phyloP scores from a whole-genome alignment of 35 echinoderm and acorn worm species.

The Apostichopus parvimensis region DNA sequence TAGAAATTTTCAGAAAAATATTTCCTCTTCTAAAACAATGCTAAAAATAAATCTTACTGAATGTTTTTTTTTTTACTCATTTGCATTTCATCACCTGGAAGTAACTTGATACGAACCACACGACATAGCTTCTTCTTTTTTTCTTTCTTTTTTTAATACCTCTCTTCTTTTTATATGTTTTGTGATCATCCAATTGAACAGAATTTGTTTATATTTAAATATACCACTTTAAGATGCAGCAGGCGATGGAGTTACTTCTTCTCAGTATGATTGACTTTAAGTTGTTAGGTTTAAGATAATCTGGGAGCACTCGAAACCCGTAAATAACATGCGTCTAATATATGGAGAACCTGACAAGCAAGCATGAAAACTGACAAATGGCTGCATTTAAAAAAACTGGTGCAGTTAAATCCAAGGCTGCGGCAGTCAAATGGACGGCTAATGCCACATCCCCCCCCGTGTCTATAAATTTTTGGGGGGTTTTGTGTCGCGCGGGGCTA shows the following conservation, averaged over 20 bases:
- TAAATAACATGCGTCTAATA: not conserved
- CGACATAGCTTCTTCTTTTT: not conserved
- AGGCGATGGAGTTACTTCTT: not conserved
- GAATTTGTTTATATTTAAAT: not conserved
- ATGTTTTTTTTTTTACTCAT: not conserved
- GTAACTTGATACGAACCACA: not conserved
- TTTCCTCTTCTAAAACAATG: too few relatives aligned
- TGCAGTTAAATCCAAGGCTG: not conserved
- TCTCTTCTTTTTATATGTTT: too few relatives aligned
- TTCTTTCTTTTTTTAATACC: not conserved
- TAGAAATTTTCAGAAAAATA: too few relatives aligned
- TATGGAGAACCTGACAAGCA: not conserved
- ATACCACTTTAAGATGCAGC: not conserved
- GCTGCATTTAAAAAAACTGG: not conserved
- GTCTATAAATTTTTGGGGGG: not conserved
- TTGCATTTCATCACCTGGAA: not conserved
- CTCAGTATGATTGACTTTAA: not conserved
- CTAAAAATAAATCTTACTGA: too few relatives aligned
- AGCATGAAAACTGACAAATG: not conserved
- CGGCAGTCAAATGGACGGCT: not conserved
- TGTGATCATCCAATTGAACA: not conserved
- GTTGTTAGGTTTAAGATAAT: not conserved
- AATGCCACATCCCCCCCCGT: not conserved
- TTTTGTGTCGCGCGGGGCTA: not conserved
- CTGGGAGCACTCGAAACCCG: not conserved